Percentiles rank a stretch among this genome's conserved stretches.
phyloP scores from a whole-genome alignment of 2,113 vertebrate genomes.

The Vimba vimba region DNA sequence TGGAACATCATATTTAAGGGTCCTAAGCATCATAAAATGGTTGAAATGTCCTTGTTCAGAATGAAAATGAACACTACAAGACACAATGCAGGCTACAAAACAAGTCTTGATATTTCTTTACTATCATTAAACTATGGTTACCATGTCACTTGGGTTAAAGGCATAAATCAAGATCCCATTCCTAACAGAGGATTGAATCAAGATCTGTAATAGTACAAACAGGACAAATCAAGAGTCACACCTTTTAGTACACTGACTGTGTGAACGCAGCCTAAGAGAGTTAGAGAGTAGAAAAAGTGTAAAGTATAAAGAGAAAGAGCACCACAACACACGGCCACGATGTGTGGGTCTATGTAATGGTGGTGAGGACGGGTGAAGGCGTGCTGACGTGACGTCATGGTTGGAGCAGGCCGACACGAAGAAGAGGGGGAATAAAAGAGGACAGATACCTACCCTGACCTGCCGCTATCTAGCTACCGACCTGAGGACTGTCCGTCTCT shows the following conservation, averaged over 20 bases:
- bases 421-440: conserved; percentile 68
- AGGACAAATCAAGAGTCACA: conserved; percentile 11
- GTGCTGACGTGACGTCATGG: conserved; percentile 45
- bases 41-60: neutral
- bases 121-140: too few species aligned
- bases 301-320: conserved; percentile 42
- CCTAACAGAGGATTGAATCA: neutral
- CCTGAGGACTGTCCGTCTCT: conserved; percentile 95
- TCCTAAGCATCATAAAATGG: too few species aligned
- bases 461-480: conserved; percentile 98
- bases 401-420: conserved; percentile 53
- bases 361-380: conserved; percentile 41
- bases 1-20: too few species aligned
- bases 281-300: neutral
- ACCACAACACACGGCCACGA: conserved; percentile 52
- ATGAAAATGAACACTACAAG: neutral
- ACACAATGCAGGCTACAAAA: neutral
- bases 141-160: too few species aligned
- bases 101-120: neutral
- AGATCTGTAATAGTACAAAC: neutral
- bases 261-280: neutral
- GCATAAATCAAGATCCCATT: neutral
- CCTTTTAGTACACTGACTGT: neutral
- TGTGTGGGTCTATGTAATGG: conserved; percentile 49
- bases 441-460: conserved; percentile 94